Percentiles rank a stretch among this genome's conserved stretches.
Conservation (phyloP, 1,140 invertebrate species). For the Cherax quadricarinatus region DNA sequence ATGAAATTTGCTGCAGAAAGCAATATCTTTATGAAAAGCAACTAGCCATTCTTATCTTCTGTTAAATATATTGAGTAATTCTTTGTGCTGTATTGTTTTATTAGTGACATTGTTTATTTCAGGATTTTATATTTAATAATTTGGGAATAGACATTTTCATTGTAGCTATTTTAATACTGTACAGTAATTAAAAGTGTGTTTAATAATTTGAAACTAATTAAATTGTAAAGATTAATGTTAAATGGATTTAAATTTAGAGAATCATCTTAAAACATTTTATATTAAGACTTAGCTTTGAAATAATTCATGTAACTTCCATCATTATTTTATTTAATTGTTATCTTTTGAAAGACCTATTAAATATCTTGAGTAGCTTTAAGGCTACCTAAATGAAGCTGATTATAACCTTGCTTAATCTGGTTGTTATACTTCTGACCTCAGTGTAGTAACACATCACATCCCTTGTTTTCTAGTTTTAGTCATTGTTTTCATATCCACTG, state of each 20-base stretch:
- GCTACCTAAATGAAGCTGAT: too few relatives aligned
- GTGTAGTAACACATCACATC: too few relatives aligned
- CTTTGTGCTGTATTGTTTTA: neutral
- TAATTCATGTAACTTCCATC: neutral
- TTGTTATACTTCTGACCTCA: neutral
- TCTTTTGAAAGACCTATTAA: neutral
- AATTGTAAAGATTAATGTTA: neutral
- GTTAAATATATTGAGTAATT: neutral
- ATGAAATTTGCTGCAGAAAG: neutral
- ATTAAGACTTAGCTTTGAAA: neutral
- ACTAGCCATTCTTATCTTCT: neutral
- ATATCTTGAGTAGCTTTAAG: neutral
- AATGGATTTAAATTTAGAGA: neutral
- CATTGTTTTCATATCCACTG: too few relatives aligned
- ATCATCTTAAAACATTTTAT: neutral
- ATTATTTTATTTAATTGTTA: neutral
- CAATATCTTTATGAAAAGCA: neutral
- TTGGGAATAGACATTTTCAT: neutral
- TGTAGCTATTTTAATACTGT: too few relatives aligned
- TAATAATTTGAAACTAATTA: neutral
- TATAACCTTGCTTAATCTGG: neutral
- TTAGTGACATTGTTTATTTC: neutral
- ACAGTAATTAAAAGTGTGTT: too few relatives aligned
- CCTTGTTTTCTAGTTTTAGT: too few relatives aligned
- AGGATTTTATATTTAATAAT: neutral